Evolutionary conservation across 2,113 vertebrate species (phyloP), one percentile per base, ranked within the genome.

Genomic region (Lasiurus cinereus): DNA sequence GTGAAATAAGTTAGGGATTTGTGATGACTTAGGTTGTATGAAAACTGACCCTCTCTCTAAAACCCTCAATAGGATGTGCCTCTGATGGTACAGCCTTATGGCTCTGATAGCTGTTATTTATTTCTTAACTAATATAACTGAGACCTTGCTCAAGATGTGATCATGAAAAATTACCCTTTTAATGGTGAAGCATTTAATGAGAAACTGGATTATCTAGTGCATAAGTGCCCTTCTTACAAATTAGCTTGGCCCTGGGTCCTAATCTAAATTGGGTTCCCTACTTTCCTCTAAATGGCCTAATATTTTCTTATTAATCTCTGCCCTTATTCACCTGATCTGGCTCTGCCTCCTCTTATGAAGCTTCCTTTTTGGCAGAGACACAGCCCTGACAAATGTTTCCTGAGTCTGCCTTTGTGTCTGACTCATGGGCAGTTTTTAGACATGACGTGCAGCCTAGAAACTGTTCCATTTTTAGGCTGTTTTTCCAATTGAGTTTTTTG

Each of bases 261-360:
- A 96, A 95, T 96, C 94, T 92, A 94, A 50, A 90, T n/a, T 92
- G 90, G 95, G 33, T 95, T 96, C 66, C 48, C 88, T 87, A 67
- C 94, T 96, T 97, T 91, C 70, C 69, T 92, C 83, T 94, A 96
- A 96, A 94, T 96, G 94, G 88, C 33, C 96, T 95, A 94, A 97
- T 97, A 97, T 97, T 96, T 97, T 97, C 96, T 91, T 97, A 96
- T 97, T 97, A 96, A 97, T 97, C 96, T 95, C 88, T 94, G 96
- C 88, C 97, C 95, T 97, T 66, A 0, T 96, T 96, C 97, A 97
- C 95, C 97, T 97, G 82, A 88, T 84, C 82, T 93, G 77, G 64
- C 27, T 95, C 92, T 90, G 82, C 78, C 77, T 88, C 15, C 67
- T 90, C 67, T 50, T 88, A 13, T n/a, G 64, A 92, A 50, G 70